Conservation (phyloP, 2,113 vertebrate genomes). For the Actinemys pallida region DNA sequence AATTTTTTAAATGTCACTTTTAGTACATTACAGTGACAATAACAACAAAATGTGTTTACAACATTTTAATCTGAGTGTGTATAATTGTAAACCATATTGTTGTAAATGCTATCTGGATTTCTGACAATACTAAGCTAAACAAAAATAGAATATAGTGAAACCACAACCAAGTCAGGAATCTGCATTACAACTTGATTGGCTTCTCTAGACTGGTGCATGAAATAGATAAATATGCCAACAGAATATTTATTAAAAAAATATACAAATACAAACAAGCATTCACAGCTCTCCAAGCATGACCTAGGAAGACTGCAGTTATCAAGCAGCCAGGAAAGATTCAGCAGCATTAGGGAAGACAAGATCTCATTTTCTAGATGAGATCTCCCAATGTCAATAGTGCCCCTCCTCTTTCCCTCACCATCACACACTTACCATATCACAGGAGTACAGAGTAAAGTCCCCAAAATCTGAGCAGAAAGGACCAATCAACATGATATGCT, state of each 20-base stretch:
- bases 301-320: not conserved
- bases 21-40: not conserved
- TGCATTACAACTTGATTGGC: not conserved
- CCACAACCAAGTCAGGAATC: not conserved
- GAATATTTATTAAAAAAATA: not conserved
- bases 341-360: rapidly evolving
- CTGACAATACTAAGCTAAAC: not conserved
- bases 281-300: not conserved
- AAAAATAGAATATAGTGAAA: not conserved
- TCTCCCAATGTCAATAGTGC: not conserved
- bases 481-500: not conserved
- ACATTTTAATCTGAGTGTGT: not conserved
- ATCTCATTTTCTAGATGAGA: rapidly evolving
- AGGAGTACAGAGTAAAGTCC: not conserved
- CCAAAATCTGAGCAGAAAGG: not conserved
- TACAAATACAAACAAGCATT: rapidly evolving
- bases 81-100: not conserved
- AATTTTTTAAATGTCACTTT: not conserved
- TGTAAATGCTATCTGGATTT: not conserved
- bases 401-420: not conserved
- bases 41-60: not conserved
- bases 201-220: not conserved
- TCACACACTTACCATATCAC: rapidly evolving
- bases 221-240: rapidly evolving
- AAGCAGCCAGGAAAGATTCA: not conserved